A percentile compares a stretch with the other conserved stretches of the same genome.
Conservation (phyloP, 2,113 vertebrate species). For the Cephalopterus ornatus region DNA sequence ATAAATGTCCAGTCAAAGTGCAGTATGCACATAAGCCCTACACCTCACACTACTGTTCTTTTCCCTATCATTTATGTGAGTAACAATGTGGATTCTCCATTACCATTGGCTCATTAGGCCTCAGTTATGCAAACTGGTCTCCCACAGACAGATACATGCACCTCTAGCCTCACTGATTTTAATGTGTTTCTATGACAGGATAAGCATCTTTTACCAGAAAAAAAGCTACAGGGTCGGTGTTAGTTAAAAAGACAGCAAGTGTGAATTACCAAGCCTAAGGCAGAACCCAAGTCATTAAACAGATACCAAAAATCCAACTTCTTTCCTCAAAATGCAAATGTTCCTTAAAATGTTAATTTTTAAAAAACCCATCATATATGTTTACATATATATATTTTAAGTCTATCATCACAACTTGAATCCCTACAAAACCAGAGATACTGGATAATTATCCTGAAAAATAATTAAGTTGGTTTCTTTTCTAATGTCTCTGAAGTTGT, state of each 20-base stretch:
- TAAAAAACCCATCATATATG: background rate
- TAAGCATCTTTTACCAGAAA: background rate
- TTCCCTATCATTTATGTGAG: background rate
- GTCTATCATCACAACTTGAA: background rate
- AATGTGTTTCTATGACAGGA: background rate
- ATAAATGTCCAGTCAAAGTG: background rate
- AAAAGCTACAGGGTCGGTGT: background rate
- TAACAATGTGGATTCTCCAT: background rate
- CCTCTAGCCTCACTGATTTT: background rate
- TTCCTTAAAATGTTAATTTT: background rate
- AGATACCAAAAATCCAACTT: background rate
- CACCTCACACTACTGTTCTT: rapidly evolving
- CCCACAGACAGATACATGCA: background rate
- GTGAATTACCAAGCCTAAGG: background rate
- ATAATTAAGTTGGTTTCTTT: background rate
- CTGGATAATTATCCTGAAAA: background rate
- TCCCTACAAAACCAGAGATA: background rate
- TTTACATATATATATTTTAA: rapidly evolving
- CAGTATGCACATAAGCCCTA: background rate
- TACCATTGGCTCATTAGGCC: background rate
- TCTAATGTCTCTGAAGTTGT: background rate
- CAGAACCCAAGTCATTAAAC: background rate
- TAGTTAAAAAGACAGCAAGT: background rate
- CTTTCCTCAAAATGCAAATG: background rate
- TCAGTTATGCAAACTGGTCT: background rate